Base-by-base conservation (phyloP, 2,113 vertebrate species). In the Nothobranchius furzeri region DNA sequence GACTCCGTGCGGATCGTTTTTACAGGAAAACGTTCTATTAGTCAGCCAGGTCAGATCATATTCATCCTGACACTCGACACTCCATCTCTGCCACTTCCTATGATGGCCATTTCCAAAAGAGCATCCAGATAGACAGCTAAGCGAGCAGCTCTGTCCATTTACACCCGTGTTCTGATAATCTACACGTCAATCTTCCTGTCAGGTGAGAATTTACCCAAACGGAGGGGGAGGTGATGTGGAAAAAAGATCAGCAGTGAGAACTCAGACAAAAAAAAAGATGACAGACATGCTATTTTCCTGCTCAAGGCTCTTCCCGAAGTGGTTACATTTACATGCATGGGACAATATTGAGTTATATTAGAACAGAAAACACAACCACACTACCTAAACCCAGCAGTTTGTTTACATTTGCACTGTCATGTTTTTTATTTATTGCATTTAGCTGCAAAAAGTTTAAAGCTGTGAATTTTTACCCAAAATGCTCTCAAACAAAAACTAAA, bases 41-140 rank as follows among this genome's bases (percentile, higher is more conserved):
- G 30, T 0, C 55, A 52, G 47, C n/a, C 47, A 35, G 68, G 46
- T 50, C 1, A 10, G 9, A 65, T 65, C 45, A 46, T 9, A 30
- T 7, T n/a, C 55, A 14, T 10, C 55, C 64, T 24, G 75, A 83
- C 76, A 56, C 64, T 43, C 60, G 8, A 63, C 40, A 17, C 47
- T 75, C 45, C 56, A 56, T 69, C 53, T 61, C 30, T 4, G 55
- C 59, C 75, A 45, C 60, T 65, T 63, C 60, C 43, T 12, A 35
- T 59, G 65, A 73, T 17, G 42, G 50, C 49, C n/a, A 20, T 59
- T 72, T 64, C 50, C 14, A 17, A 55, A 60, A 36, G 49, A 47
- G 46, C 43, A 1, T 42, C 12, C 40, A 15, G 58, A 56, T 35
- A 14, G 71, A 75, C 72, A 69, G 72, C 61, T 24, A 52, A 73